Conservation (phyloP, 1,140 invertebrate genomes). For the Procambarus clarkii region DNA sequence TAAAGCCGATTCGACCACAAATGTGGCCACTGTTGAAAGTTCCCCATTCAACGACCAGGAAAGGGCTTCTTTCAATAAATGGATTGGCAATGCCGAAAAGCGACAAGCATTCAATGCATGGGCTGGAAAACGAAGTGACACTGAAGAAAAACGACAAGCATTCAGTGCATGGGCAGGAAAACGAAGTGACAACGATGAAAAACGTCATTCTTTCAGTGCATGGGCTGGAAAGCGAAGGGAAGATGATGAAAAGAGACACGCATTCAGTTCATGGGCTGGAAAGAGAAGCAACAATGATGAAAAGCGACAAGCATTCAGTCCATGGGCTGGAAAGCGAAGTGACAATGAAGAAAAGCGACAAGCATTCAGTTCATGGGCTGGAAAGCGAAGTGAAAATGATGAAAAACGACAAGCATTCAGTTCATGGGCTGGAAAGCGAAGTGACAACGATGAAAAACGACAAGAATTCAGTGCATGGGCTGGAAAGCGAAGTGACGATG, state of each 20-base stretch:
- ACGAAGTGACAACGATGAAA: constrained; percentile 21
- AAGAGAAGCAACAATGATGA: constrained; percentile 21
- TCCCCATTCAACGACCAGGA: not conserved
- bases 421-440: constrained; percentile 19
- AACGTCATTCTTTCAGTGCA: constrained; percentile 27
- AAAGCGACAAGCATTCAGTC: constrained; percentile 32
- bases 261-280: constrained; percentile 34
- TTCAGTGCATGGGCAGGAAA: constrained; percentile 48
- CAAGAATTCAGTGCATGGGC: constrained; percentile 37
- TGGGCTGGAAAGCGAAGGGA: constrained; percentile 49
- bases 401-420: constrained; percentile 24
- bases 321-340: constrained; percentile 13
- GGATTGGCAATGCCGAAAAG: constrained; percentile 27
- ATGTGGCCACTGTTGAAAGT: not conserved
- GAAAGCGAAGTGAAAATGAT: not conserved
- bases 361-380: constrained; percentile 24
- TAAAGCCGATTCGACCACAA: not conserved
- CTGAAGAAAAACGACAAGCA: constrained; percentile 9
- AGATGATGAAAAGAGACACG: constrained; percentile 8
- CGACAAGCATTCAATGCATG: constrained; percentile 21
- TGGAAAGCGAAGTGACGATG: constrained; percentile 34
- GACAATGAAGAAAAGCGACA: not conserved
- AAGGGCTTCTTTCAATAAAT: constrained; percentile 22
- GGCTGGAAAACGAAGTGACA: constrained; percentile 18
- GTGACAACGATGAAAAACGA: constrained; percentile 7